Evolutionary conservation across 2,113 vertebrate species (phyloP).

Genomic region (Lepisosteus oculatus): DNA sequence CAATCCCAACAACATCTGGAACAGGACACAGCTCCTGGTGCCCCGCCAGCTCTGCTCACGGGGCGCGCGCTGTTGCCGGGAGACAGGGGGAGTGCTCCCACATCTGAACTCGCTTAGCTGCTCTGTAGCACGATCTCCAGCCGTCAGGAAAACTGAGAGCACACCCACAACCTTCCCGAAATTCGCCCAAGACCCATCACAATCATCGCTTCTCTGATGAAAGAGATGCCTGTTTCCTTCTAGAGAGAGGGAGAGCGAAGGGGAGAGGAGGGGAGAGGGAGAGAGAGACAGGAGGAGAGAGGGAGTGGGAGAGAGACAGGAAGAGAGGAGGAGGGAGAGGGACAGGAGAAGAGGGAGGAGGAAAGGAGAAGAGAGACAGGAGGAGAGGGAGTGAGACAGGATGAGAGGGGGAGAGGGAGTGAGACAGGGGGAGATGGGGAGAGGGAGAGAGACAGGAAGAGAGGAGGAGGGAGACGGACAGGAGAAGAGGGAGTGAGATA

Average conservation of each 20-base stretch:
- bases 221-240: no score
- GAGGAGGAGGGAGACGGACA: constrained; percentile 13
- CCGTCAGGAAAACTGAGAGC: no score
- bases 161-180: no score
- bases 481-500: constrained; percentile 1
- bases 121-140: no score
- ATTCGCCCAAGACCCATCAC: no score
- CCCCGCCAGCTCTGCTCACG: no score
- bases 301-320: constrained; percentile 9
- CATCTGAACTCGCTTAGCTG: constrained; percentile 4
- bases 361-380: neutral
- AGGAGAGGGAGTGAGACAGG: neutral
- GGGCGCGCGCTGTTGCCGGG: neutral
- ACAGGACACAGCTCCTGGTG: no score
- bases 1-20: no score
- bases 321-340: neutral
- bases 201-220: no score
- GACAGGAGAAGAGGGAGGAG: neutral
- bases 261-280: neutral
- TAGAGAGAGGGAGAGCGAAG: constrained; percentile 20
- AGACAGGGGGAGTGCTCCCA: constrained; percentile 19
- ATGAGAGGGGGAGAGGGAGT: no score
- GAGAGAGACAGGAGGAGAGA: neutral
- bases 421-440: no score
- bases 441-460: constrained; percentile 6